phyloP scores from a whole-genome alignment of 1,140 invertebrate species.

The Drosophila insularis region DNA sequence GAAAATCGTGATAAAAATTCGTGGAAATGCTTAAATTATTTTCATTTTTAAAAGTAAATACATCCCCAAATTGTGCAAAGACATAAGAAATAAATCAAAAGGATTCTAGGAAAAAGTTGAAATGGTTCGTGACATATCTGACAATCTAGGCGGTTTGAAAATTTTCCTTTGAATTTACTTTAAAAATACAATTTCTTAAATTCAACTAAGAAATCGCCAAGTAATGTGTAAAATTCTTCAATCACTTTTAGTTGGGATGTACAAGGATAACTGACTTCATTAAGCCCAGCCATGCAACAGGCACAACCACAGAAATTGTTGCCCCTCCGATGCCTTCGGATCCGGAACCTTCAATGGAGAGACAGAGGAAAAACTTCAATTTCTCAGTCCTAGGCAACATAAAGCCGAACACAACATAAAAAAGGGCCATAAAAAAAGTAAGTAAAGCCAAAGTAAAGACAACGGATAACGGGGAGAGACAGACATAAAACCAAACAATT shows the following conservation, averaged over 20 bases:
- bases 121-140: background rate
- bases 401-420: slow-evolving; percentile 55
- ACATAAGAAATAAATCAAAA: background rate
- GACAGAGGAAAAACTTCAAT: slow-evolving; percentile 2
- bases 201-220: background rate
- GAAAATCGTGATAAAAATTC: no score
- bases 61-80: no score
- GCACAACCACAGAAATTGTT: background rate
- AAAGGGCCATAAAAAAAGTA: slow-evolving; percentile 43
- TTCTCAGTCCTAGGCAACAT: slow-evolving; percentile 12
- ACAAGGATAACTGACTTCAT: background rate
- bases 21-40: no score
- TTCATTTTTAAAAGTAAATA: no score
- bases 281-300: background rate
- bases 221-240: background rate
- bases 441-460: slow-evolving; percentile 38
- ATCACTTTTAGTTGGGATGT: background rate
- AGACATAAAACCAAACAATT: slow-evolving; percentile 77
- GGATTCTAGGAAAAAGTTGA: background rate
- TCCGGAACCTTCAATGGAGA: background rate
- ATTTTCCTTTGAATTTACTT: background rate
- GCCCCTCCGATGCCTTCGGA: background rate
- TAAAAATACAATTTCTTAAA: background rate
- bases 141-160: no score
- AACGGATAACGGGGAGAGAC: slow-evolving; percentile 48